A percentile compares a stretch with the other conserved stretches of the same genome.
These are phyloP conservation scores for Lophius americanus DNA, from an alignment of 2,797 vertebrate species.

Conservation along the genomic window DNA sequence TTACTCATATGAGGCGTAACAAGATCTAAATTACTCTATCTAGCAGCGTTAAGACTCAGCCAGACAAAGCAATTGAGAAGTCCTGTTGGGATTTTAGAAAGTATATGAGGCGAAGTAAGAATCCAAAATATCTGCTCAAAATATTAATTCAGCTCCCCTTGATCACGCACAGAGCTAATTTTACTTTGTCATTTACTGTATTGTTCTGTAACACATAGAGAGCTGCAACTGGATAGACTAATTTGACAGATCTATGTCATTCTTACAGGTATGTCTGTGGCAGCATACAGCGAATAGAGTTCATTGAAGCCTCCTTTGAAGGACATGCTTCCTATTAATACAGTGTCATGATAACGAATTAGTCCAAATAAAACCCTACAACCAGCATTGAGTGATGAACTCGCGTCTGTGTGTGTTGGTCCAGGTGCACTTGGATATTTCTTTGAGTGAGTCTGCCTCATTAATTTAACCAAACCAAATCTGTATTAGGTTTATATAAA, in stretches of 20 bases:
- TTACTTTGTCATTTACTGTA: constrained; percentile 67
- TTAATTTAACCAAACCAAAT: constrained; percentile 64
- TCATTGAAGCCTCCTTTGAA: constrained; percentile 94
- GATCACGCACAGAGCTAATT: constrained; percentile 9
- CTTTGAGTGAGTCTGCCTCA: constrained; percentile 47
- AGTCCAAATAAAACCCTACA: constrained; percentile 93
- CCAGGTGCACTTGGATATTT: constrained; percentile 41
- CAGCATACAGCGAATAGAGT: constrained; percentile 88
- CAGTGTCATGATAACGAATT: constrained; percentile 93
- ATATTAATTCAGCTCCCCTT: neutral
- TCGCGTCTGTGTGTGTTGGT: constrained; percentile 65
- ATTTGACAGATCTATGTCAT: constrained; percentile 93
- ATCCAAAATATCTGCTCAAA: neutral
- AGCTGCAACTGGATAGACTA: constrained; percentile 84
- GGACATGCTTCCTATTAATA: constrained; percentile 94
- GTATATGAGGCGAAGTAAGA: neutral
- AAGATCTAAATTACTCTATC: too few species aligned
- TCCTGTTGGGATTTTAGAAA: neutral
- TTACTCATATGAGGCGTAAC: too few species aligned
- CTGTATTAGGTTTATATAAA: constrained; percentile 55
- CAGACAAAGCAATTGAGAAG: neutral
- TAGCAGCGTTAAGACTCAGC: neutral
- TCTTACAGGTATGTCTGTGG: constrained; percentile 92
- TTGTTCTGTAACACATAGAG: constrained; percentile 13
- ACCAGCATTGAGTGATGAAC: constrained; percentile 93